Percentiles rank a stretch among this genome's conserved stretches.
phyloP scores from a whole-genome alignment of 2,888 invertebrate species.

The Keiferia lycopersicella region DNA sequence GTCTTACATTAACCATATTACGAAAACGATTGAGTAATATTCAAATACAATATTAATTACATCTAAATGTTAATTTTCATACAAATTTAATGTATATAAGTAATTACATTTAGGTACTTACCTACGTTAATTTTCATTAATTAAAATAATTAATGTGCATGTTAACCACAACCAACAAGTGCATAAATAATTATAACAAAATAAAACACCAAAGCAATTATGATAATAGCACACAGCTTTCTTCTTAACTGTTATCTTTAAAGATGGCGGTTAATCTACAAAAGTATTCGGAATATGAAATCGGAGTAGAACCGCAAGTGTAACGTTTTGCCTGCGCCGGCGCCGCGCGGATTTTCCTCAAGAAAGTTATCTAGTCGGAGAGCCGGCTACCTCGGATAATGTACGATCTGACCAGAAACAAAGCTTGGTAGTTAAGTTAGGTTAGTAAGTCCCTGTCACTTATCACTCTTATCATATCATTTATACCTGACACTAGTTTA shows the following conservation, averaged over 20 bases:
- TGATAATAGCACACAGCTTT: background rate
- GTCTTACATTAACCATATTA: background rate
- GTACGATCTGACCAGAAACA: too few relatives aligned
- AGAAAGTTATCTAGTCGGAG: conserved; percentile 59
- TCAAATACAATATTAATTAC: background rate
- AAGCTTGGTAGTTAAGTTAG: too few relatives aligned
- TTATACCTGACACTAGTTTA: too few relatives aligned
- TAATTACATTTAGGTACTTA: too few relatives aligned
- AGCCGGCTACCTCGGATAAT: too few relatives aligned
- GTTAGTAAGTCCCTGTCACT: too few relatives aligned
- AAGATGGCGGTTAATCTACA: conserved; percentile 8
- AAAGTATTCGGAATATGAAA: conserved; percentile 20
- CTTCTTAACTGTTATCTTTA: background rate
- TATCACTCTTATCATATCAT: too few relatives aligned
- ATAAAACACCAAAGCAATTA: background rate
- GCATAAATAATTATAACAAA: background rate
- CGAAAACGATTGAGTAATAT: background rate
- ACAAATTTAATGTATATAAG: too few relatives aligned
- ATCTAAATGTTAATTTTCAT: background rate
- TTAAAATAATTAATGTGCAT: conserved; percentile 1
- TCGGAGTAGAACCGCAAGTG: conserved; percentile 18
- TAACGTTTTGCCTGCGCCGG: conserved; percentile 25
- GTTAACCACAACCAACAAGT: background rate
- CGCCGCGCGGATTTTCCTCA: conserved; percentile 53
- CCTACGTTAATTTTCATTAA: background rate